Base-by-base conservation (phyloP, 2,888 invertebrate species). In the Rhynchonema sp. region DNA sequence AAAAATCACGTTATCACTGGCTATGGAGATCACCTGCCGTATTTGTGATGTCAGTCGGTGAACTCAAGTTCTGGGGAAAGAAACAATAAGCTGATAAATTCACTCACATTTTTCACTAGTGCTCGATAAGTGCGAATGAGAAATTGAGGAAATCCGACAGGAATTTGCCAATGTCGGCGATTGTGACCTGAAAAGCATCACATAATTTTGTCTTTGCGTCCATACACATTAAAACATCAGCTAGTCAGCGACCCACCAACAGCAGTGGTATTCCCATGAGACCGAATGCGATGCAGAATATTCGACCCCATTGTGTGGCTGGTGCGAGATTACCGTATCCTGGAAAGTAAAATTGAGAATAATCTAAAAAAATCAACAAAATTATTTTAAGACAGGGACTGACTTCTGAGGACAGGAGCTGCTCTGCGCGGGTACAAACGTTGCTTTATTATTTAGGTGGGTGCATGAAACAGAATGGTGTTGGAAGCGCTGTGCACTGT, bases 261-360 rank as follows among this genome's bases (percentile, higher is more conserved):
- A 72, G 65, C 2, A 72, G 63, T 1, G 72, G 72, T 56, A 72
- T 72, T 9, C 72, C 72, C 56, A 72, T 66, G 23, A 72, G 61
- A 0, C 72, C 72, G 62, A 72, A 72, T 30, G 66, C 66, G 57
- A 72, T 72, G 60, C 72, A 72, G 3, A 68, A 69, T 6, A 71
- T 64, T 53, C 70, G 57, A 1, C 72, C 72, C 23, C 65, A 59
- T 27, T 56, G 26, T 29, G 60, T 63, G 23, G 1, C 62, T 62
- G 2, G 72, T 68, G 1, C 65, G 66, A 17, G 69, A 60, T 70
- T 65, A 13, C 70, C 70, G 60, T 70, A 70, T 9, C 70, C 70
- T 69, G 56, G 61, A 63, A 38, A 17, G 6, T 38, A 17, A 6
- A 13, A 13, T 6, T 38, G 6, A 13, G 38, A 6, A 38, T 38